phyloP scores from a whole-genome alignment of 2,888 invertebrate genomes.

The Callyntrura guangdongensis region DNA sequence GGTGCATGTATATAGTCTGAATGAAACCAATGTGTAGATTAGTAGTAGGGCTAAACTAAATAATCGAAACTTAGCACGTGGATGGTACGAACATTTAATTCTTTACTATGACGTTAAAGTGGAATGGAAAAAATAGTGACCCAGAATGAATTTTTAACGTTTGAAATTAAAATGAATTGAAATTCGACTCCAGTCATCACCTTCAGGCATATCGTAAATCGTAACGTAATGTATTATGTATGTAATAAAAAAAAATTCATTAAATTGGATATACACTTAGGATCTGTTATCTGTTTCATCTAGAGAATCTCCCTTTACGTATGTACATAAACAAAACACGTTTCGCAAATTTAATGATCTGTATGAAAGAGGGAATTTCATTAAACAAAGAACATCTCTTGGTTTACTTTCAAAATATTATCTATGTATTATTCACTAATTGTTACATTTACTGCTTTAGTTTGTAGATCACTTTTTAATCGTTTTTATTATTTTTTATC shows the following conservation, averaged over 20 bases:
- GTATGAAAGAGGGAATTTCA: not conserved
- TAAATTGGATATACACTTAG: conserved; percentile 20
- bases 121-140: not conserved
- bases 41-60: not conserved
- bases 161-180: conserved; percentile 10
- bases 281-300: conserved; percentile 54
- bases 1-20: conserved; percentile 21
- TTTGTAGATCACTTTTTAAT: no score
- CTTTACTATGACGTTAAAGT: no score
- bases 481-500: no score
- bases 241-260: conserved; percentile 4
- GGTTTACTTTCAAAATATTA: not conserved
- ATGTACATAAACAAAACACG: not conserved
- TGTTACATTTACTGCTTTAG: no score
- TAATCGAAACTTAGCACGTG: conserved; percentile 8
- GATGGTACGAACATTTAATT: not conserved
- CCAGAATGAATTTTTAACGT: not conserved
- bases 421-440: no score
- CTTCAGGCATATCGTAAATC: conserved; percentile 64
- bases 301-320: conserved; percentile 24
- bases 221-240: not conserved
- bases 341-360: not conserved
- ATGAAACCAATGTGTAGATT: not conserved
- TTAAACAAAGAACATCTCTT: not conserved
- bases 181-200: conserved; percentile 42